Percentiles rank a stretch among this genome's conserved stretches.
Conservation (phyloP, 2,113 vertebrate genomes). For the Lipophrys pholis region DNA sequence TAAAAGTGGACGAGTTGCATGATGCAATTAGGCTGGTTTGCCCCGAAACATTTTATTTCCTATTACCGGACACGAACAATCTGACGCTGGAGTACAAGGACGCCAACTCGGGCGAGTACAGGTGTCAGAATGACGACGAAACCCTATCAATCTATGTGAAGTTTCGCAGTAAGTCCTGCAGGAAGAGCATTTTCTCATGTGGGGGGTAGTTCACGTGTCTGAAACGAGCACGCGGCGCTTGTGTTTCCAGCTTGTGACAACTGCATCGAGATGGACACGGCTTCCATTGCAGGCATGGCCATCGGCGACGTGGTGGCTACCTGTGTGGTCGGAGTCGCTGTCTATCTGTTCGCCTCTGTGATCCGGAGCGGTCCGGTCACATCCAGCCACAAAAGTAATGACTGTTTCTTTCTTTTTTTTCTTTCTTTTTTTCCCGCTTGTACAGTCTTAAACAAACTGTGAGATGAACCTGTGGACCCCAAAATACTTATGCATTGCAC, state of each 20-base stretch:
- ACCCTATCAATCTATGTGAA: slow-evolving; percentile 30
- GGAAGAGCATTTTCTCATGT: too few species aligned
- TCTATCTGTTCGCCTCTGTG: slow-evolving; percentile 68
- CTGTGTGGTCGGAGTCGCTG: slow-evolving; percentile 46
- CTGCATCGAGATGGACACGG: slow-evolving; percentile 49
- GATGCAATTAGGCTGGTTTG: slow-evolving; percentile 19
- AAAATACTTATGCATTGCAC: too few species aligned
- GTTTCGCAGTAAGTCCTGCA: slow-evolving; percentile 73
- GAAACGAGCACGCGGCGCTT: not conserved
- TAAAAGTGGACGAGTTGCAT: fast-evolving
- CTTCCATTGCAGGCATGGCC: not conserved
- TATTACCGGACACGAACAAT: fast-evolving
- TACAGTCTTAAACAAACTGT: too few species aligned
- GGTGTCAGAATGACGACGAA: fast-evolving
- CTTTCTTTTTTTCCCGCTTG: not conserved
- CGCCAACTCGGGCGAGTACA: not conserved
- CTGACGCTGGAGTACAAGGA: not conserved
- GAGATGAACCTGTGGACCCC: too few species aligned
- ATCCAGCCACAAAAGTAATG: slow-evolving; percentile 69
- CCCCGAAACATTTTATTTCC: not conserved
- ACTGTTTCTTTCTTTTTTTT: not conserved
- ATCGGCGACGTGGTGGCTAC: slow-evolving; percentile 67
- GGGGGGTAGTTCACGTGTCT: too few species aligned
- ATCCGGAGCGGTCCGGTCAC: not conserved
- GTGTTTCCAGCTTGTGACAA: slow-evolving; percentile 72